Percentiles rank a stretch among this genome's conserved stretches.
Evolutionary conservation across 2,797 vertebrate species (phyloP).

Genomic region (Leptodactylus fallax): DNA sequence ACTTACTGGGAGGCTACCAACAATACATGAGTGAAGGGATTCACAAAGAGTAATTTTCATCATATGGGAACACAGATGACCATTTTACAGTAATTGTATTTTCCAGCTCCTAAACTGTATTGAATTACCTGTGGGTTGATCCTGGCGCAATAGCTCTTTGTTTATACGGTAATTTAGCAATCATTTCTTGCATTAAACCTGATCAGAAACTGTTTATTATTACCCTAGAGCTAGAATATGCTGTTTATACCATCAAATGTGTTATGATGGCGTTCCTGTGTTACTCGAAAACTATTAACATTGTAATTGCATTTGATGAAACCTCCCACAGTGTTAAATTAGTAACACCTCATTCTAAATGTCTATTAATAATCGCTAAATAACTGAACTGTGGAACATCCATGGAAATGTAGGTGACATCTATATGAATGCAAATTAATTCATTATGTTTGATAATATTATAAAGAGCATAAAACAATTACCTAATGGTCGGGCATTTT

Average conservation of each 20-base stretch:
- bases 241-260: slow-evolving; percentile 31
- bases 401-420: slow-evolving; percentile 52
- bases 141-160: neutral
- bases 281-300: slow-evolving; percentile 56
- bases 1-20: neutral
- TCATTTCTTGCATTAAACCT: neutral
- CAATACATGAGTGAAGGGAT: neutral
- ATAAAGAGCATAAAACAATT: slow-evolving; percentile 31
- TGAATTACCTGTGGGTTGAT: neutral
- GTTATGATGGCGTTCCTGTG: slow-evolving; percentile 13
- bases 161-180: slow-evolving; percentile 20
- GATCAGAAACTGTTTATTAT: slow-evolving; percentile 20
- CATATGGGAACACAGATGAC: no score
- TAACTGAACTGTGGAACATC: slow-evolving; percentile 48
- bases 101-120: neutral
- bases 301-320: slow-evolving; percentile 53
- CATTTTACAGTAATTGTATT: neutral
- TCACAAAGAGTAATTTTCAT: neutral
- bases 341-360: slow-evolving; percentile 55
- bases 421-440: slow-evolving; percentile 55
- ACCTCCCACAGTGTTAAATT: slow-evolving; percentile 58
- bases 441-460: slow-evolving; percentile 45
- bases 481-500: slow-evolving; percentile 12
- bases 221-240: neutral
- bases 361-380: slow-evolving; percentile 53